phyloP scores from a whole-genome alignment of 2,113 vertebrate species.

The Scophthalmus maximus region DNA sequence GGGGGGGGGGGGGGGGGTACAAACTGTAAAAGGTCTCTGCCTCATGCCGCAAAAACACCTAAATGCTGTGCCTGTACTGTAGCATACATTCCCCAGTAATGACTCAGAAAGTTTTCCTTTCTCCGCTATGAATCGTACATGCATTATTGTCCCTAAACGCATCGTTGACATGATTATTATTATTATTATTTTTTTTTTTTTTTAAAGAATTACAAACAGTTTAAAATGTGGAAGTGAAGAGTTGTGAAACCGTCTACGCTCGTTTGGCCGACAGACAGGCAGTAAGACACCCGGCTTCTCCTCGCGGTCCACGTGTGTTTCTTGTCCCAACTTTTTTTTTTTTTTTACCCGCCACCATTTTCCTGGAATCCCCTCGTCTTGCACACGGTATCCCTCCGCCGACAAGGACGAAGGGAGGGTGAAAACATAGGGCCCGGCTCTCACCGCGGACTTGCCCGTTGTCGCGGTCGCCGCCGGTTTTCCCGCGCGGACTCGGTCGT shows the following conservation, averaged over 20 bases:
- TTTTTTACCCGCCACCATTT: constrained; percentile 77
- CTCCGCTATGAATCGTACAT: not conserved
- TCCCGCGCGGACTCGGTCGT: not conserved
- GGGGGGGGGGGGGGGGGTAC: not conserved
- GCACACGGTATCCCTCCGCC: constrained; percentile 71
- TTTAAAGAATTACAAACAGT: no score
- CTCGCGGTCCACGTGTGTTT: constrained; percentile 72
- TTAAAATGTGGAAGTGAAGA: no score
- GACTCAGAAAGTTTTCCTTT: not conserved
- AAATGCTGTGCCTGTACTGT: no score
- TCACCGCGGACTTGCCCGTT: accelerated
- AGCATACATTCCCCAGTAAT: constrained; percentile 1
- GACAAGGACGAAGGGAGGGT: accelerated
- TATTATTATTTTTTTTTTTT: no score
- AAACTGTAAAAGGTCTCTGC: not conserved
- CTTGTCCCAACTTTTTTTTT: constrained; percentile 67
- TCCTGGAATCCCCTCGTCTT: constrained; percentile 77
- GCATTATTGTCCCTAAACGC: not conserved
- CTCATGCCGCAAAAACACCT: not conserved
- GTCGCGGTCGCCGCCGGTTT: accelerated
- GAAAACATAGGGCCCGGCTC: constrained; percentile 41
- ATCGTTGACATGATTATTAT: no score
- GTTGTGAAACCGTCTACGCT: not conserved
- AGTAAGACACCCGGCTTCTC: constrained; percentile 76
- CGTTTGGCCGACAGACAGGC: constrained; percentile 13